Conservation (phyloP, 2,113 vertebrate species). For the Phocoena phocoena region DNA sequence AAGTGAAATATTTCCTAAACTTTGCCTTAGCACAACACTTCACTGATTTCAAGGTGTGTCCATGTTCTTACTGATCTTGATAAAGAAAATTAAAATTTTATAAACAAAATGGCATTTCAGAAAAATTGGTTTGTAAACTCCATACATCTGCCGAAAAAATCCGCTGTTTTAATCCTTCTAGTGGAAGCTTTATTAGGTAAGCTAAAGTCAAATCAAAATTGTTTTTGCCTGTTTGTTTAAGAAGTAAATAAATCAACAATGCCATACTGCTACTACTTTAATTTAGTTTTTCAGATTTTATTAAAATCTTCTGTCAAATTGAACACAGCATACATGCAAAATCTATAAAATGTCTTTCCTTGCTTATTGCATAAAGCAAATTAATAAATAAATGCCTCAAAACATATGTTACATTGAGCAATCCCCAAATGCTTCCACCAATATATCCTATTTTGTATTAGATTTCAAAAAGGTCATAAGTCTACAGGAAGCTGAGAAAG, state of each 20-base stretch:
- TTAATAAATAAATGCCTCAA: not conserved
- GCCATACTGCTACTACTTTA: not conserved
- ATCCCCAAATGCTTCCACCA: conserved; percentile 49
- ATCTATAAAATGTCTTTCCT: not conserved
- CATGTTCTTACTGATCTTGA: not conserved
- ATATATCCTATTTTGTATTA: conserved; percentile 20
- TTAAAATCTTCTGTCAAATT: not conserved
- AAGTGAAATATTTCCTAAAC: not conserved
- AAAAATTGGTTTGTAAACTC: not conserved
- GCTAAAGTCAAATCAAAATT: not conserved
- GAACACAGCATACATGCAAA: not conserved
- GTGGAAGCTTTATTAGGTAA: not conserved
- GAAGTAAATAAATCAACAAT: not conserved
- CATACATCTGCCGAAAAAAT: not conserved
- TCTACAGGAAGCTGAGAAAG: conserved; percentile 51
- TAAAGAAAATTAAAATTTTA: not conserved
- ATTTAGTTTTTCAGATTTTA: not conserved
- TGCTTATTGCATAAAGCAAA: not conserved
- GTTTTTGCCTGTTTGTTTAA: not conserved
- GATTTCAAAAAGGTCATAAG: conserved; percentile 81
- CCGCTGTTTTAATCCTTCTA: not conserved
- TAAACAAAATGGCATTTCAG: not conserved
- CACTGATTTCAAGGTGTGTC: not conserved
- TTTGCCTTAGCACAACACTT: not conserved
- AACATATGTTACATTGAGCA: not conserved